Evolutionary conservation across 1,140 invertebrate species (phyloP).

Genomic region (Lycorma delicatula): DNA sequence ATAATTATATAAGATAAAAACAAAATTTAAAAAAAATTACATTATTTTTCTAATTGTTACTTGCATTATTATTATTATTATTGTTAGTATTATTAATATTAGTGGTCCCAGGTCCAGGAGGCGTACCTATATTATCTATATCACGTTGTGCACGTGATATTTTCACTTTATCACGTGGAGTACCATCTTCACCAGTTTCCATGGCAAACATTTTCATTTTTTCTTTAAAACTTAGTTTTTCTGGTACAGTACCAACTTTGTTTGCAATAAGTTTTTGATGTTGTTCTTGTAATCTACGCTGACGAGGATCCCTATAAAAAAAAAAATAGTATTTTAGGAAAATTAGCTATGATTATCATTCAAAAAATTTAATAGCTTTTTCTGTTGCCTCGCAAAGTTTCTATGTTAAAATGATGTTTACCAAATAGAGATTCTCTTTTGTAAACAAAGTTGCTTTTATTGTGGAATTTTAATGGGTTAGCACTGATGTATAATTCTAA

Average conservation of each 20-base stretch:
- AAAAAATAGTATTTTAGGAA: too few relatives aligned
- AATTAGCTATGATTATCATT: neutral
- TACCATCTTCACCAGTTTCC: constrained; percentile 78
- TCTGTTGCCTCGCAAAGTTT: too few relatives aligned
- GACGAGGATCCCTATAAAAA: constrained; percentile 64
- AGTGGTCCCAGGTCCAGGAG: constrained; percentile 38
- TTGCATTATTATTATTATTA: too few relatives aligned
- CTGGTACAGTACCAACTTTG: constrained; percentile 59
- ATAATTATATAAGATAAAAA: too few relatives aligned
- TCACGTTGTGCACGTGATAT: constrained; percentile 86
- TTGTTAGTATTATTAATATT: constrained; percentile 5
- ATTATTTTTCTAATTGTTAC: too few relatives aligned
- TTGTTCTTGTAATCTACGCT: constrained; percentile 66
- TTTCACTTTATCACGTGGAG: constrained; percentile 86
- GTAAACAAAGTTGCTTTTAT: too few relatives aligned
- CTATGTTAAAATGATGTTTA: too few relatives aligned
- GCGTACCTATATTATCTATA: constrained; percentile 61
- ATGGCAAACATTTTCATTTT: constrained; percentile 97
- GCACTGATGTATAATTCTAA: too few relatives aligned
- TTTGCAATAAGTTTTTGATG: constrained; percentile 57
- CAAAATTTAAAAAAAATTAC: too few relatives aligned
- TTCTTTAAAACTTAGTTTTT: constrained; percentile 86
- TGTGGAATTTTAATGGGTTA: too few relatives aligned
- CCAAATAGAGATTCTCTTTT: too few relatives aligned
- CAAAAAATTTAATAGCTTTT: too few relatives aligned